Evolutionary conservation across 2,113 vertebrate genomes (phyloP).

Genomic region (Brachypteracias leptosomus): DNA sequence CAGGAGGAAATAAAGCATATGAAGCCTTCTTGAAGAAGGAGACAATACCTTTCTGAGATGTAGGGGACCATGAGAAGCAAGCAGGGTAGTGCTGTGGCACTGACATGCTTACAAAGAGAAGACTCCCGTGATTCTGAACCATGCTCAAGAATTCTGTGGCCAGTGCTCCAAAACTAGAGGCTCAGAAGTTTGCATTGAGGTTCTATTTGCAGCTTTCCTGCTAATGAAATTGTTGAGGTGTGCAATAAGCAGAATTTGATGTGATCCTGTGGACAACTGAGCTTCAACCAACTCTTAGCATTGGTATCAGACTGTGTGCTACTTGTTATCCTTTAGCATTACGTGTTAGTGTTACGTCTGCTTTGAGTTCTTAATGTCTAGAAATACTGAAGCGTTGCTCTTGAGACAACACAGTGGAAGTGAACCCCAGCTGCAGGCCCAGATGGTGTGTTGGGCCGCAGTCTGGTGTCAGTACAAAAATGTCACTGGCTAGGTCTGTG

Average conservation of each 20-base stretch:
- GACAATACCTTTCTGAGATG: not conserved
- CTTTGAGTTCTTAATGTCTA: not conserved
- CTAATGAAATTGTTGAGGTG: not conserved
- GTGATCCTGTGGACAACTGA: not conserved
- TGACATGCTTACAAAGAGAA: not conserved
- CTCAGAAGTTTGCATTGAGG: not conserved
- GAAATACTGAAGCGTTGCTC: not conserved
- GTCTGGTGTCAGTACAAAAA: not conserved
- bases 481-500: not conserved
- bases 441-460: rapidly evolving
- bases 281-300: not conserved
- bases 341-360: not conserved
- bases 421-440: not conserved
- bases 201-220: not conserved
- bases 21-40: not conserved
- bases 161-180: not conserved
- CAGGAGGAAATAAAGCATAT: not conserved
- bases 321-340: not conserved
- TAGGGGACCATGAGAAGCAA: not conserved
- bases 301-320: not conserved
- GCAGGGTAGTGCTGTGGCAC: not conserved
- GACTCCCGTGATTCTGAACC: not conserved
- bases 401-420: not conserved
- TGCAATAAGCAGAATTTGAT: not conserved
- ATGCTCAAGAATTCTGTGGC: not conserved